Evolutionary conservation across 2,113 vertebrate species (phyloP), one percentile per base, ranked within the genome.

Genomic region (Leptosomus discolor): DNA sequence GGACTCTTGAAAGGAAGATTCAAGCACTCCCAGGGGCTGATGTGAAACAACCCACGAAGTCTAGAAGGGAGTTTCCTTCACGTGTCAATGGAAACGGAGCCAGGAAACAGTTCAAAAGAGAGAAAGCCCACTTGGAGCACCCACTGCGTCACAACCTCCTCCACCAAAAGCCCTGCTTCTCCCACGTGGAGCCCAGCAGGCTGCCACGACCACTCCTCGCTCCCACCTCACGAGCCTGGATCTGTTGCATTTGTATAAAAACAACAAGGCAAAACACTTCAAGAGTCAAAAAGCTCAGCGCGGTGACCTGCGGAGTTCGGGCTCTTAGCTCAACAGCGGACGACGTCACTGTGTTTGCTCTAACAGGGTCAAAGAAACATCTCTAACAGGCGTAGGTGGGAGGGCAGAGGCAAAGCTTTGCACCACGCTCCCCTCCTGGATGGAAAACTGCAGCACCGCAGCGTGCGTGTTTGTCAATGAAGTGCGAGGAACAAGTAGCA

Each of bases 331-430:
- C 50, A 15, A 21, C 11, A 26, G 51, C 32, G 19, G 57, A 17
- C 9, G 13, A 37, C 15, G 7, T 26, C 50, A 53, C 51, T 2
- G 37, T 12, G 30, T n/a, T 81, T 70, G 86, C 54, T 37, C 22
- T 20, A 13, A 30, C 4, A 12, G 51, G 64, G 79, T 9, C 45
- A 51, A 51, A 77, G 5, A 5, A 16, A 2, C 13, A 12, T 6
- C 43, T 17, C 17, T 37, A 45, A 17, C 9, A 11, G 19, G 29
- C 0, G 3, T 4, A 11, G 0, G 37, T 15, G 69, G 68, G 69
- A 71, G 53, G 57, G 18, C 16, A n/a, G 45, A 39, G 53, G 19
- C 46, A 53, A 68, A 8, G 36, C 5, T 73, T 63, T 11, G 5
- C 63, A 11, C 45, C 2, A 5, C 15, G 1, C 50, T 84, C 41